A percentile compares a stretch with the other conserved stretches of the same genome.
Evolutionary conservation across 2,888 invertebrate genomes (phyloP).

Genomic region (Cyaniris semiargus): DNA sequence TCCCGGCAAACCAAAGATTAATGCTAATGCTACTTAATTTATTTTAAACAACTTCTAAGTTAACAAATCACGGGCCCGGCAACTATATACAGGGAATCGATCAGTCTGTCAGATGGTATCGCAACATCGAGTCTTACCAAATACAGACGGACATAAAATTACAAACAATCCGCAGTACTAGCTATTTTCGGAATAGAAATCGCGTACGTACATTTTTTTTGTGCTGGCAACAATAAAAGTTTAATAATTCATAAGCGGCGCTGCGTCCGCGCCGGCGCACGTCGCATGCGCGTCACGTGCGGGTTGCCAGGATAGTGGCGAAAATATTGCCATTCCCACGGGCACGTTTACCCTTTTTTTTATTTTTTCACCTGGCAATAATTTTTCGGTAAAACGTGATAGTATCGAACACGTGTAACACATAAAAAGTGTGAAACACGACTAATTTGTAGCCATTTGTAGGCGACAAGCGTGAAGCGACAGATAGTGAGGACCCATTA

Average conservation of each 20-base stretch:
- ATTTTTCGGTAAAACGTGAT: conserved; percentile 24
- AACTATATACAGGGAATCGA: conserved; percentile 38
- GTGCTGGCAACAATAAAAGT: conserved; percentile 70
- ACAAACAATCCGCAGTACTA: conserved; percentile 56
- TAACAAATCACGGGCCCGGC: conserved; percentile 20
- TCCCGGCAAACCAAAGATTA: conserved; percentile 10
- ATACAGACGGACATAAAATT: conserved; percentile 68
- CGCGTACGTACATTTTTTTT: conserved; percentile 65
- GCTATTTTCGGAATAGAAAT: conserved; percentile 75
- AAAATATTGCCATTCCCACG: conserved; percentile 75
- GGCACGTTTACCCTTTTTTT: conserved; percentile 47
- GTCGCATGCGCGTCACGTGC: conserved; percentile 69
- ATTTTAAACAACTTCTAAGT: conserved; percentile 23
- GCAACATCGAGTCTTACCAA: conserved; percentile 54
- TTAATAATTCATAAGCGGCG: conserved; percentile 75
- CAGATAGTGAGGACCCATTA: background rate
- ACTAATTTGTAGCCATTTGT: conserved; percentile 18
- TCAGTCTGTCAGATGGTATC: conserved; percentile 42
- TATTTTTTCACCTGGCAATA: conserved; percentile 21
- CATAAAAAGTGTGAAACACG: conserved; percentile 21
- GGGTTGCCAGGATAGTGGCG: conserved; percentile 62
- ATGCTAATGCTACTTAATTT: conserved; percentile 23
- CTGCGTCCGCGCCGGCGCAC: conserved; percentile 45
- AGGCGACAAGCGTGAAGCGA: background rate
- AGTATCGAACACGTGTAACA: conserved; percentile 17